phyloP scores from a whole-genome alignment of 2,888 invertebrate species.

The Euzetes globulus region DNA sequence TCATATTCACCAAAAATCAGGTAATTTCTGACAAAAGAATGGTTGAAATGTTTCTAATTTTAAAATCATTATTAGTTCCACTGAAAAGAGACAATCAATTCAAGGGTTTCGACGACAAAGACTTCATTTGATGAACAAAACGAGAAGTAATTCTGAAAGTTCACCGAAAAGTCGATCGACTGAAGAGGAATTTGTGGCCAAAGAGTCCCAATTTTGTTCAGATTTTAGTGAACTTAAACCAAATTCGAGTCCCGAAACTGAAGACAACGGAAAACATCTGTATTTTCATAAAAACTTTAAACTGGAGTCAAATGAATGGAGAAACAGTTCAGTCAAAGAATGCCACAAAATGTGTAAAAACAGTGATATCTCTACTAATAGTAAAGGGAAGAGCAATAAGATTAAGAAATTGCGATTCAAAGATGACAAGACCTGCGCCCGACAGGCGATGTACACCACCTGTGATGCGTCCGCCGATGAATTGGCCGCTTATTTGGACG shows the following conservation, averaged over 20 bases:
- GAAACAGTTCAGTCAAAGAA: background rate
- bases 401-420: background rate
- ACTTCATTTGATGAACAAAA: background rate
- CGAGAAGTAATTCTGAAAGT: background rate
- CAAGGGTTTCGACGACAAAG: background rate
- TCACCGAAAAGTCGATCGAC: background rate
- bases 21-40: background rate
- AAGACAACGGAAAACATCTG: background rate
- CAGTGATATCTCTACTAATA: background rate
- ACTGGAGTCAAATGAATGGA: background rate
- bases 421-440: constrained; percentile 29
- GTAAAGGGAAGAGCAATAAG: background rate
- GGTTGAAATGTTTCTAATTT: background rate
- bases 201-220: background rate
- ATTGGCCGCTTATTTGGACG: constrained; percentile 89
- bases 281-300: background rate
- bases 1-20: background rate
- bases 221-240: background rate
- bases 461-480: constrained; percentile 64
- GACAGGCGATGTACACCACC: constrained; percentile 25
- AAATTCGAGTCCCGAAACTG: background rate
- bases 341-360: background rate
- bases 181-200: background rate
- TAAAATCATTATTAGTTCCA: background rate
- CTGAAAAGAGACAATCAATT: background rate